A percentile compares a stretch with the other conserved stretches of the same genome.
Evolutionary conservation across 2,113 vertebrate species (phyloP).

Genomic region (Psephotus haematonotus): DNA sequence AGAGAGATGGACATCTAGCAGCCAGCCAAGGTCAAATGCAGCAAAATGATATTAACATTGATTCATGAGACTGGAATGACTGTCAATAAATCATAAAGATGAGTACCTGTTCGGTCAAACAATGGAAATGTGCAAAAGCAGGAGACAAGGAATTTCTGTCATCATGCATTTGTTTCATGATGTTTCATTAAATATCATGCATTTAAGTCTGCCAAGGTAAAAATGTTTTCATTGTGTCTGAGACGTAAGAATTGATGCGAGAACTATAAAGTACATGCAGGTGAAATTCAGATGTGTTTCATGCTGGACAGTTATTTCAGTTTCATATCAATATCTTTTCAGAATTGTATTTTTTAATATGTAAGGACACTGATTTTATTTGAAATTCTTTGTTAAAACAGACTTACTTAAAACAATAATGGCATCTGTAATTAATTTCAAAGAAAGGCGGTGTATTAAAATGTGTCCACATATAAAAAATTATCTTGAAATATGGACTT

Average conservation of each 20-base stretch:
- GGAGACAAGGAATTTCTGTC: neutral
- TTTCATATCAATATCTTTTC: neutral
- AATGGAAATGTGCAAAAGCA: neutral
- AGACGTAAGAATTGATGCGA: neutral
- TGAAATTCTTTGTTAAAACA: neutral
- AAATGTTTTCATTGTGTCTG: neutral
- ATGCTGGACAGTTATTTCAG: neutral
- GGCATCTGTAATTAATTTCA: neutral
- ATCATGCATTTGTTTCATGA: neutral
- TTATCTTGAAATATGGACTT: neutral
- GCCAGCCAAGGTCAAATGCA: neutral
- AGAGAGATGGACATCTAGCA: neutral
- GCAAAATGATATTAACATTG: neutral
- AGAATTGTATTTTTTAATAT: neutral
- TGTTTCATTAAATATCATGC: neutral
- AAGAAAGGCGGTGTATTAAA: neutral
- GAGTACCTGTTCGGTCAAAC: neutral
- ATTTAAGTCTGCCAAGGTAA: neutral
- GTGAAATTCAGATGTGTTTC: neutral
- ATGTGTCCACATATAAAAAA: neutral
- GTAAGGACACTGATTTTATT: neutral
- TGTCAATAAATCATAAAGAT: neutral
- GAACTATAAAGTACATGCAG: neutral
- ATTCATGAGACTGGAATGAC: neutral
- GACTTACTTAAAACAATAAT: neutral